These are phyloP conservation scores for Orchesella cincta DNA, from an alignment of 1,140 invertebrate genomes.

Conservation along the genomic window DNA sequence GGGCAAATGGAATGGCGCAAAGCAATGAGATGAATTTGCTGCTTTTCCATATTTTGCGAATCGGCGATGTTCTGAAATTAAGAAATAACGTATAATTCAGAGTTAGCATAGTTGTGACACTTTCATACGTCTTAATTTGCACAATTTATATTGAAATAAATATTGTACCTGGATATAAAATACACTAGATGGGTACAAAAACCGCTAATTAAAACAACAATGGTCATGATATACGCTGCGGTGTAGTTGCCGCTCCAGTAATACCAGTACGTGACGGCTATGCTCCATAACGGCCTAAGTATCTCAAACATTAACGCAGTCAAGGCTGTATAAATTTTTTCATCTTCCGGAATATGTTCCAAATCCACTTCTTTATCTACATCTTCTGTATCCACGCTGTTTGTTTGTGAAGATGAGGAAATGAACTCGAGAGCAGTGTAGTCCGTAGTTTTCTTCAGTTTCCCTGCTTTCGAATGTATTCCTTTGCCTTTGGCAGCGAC, in stretches of 20 bases:
- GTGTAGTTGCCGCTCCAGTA: conserved; percentile 3
- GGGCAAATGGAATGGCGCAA: conserved; percentile 35
- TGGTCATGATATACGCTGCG: conserved; percentile 13
- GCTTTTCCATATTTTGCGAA: conserved; percentile 40
- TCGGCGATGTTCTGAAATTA: conserved; percentile 27
- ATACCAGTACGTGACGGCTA: neutral
- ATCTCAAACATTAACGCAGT: neutral
- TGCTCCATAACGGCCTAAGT: neutral
- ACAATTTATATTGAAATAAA: neutral
- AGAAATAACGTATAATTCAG: neutral
- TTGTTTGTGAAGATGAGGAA: conserved; percentile 11
- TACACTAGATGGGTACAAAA: conserved; percentile 17
- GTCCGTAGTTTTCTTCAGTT: neutral
- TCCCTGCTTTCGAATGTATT: neutral
- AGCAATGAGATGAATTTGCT: conserved; percentile 42
- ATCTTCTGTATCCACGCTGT: conserved; percentile 14
- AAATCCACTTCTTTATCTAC: conserved; percentile 9
- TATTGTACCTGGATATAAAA: conserved; percentile 1
- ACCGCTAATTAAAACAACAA: conserved; percentile 4
- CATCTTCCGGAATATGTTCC: conserved; percentile 3
- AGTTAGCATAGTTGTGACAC: no score
- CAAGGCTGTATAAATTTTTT: neutral
- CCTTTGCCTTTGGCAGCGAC: neutral
- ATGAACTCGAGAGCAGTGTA: conserved; percentile 16
- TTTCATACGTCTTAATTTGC: no score